Percentiles rank a stretch among this genome's conserved stretches.
These are phyloP conservation scores for Balanococcus diminutus DNA, from an alignment of 2,888 invertebrate genomes.

Conservation along the genomic window DNA sequence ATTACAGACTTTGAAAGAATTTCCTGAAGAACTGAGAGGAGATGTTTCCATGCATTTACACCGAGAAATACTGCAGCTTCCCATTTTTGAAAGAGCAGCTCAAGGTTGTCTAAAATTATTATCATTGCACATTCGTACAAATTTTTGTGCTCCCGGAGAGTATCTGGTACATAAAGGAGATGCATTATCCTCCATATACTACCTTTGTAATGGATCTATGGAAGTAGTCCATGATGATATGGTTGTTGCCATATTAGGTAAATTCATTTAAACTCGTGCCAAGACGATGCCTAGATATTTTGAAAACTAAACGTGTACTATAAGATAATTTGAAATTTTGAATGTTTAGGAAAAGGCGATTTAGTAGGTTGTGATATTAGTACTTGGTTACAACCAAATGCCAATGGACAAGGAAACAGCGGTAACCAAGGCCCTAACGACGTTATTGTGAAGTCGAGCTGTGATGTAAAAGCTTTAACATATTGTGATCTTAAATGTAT, in stretches of 20 bases:
- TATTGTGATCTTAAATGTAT: conserved; percentile 96
- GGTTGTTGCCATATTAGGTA: conserved; percentile 96
- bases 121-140: conserved; percentile 88
- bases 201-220: conserved; percentile 96
- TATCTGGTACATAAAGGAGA: conserved; percentile 93
- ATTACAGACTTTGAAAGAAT: conserved; percentile 87
- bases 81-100: conserved; percentile 92
- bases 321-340: background rate
- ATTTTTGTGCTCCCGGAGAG: conserved; percentile 96
- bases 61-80: conserved; percentile 89
- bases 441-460: conserved; percentile 88
- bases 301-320: background rate
- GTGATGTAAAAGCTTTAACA: conserved; percentile 91
- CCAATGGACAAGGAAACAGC: conserved; percentile 62
- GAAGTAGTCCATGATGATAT: conserved; percentile 95
- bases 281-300: background rate
- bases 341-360: conserved; percentile 92
- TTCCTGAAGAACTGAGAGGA: conserved; percentile 93
- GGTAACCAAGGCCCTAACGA: conserved; percentile 67
- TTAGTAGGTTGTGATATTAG: conserved; percentile 91
- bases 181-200: conserved; percentile 90
- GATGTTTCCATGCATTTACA: conserved; percentile 96
- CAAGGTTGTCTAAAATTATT: conserved; percentile 92
- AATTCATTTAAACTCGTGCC: background rate
- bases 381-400: conserved; percentile 73